Conservation (phyloP, 2,113 vertebrate genomes). For the Candoia aspera region DNA sequence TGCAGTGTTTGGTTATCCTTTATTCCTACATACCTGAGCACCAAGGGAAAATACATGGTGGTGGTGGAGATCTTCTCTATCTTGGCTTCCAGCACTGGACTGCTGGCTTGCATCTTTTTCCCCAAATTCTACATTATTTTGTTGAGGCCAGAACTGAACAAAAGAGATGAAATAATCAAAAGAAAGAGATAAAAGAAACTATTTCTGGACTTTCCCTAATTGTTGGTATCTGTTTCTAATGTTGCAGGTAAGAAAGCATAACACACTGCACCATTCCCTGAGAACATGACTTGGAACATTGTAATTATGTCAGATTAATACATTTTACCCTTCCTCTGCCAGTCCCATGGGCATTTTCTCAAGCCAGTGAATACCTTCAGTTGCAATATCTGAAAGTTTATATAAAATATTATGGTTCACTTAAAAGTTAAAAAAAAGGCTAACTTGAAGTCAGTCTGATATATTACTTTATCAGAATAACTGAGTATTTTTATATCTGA, state of each 20-base stretch:
- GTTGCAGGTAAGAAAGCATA: not conserved
- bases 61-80: conserved; percentile 17
- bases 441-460: not conserved
- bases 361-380: not conserved
- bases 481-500: not conserved
- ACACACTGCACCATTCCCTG: not conserved
- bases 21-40: conserved; percentile 1
- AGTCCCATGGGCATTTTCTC: not conserved
- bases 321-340: not conserved
- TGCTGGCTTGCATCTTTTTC: not conserved
- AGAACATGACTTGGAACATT: not conserved
- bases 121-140: not conserved
- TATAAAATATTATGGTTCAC: not conserved
- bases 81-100: not conserved
- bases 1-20: conserved; percentile 22
- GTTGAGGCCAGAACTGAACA: conserved; percentile 10
- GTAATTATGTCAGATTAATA: not conserved
- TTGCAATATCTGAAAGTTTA: not conserved
- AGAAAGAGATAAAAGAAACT: not conserved
- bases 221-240: too few relatives aligned
- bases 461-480: not conserved
- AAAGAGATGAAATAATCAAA: not conserved
- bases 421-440: not conserved
- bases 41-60: conserved; percentile 1
- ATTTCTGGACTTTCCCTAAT: not conserved